Percentiles rank a stretch among this genome's conserved stretches.
Conservation (phyloP, 2,113 vertebrate species). For the Menura novaehollandiae region DNA sequence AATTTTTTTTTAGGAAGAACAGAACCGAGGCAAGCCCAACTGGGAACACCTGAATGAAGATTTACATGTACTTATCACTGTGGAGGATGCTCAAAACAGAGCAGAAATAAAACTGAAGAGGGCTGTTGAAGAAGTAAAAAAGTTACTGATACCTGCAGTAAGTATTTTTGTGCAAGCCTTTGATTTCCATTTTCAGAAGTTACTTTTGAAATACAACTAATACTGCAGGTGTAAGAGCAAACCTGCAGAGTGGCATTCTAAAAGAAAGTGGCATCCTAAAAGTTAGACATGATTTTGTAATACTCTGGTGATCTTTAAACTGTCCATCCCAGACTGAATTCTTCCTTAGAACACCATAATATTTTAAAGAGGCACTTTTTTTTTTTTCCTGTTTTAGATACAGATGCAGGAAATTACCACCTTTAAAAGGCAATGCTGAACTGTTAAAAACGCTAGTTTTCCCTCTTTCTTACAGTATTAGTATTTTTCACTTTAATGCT, state of each 20-base stretch:
- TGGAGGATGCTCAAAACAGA: slow-evolving; percentile 95
- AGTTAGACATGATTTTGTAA: neutral
- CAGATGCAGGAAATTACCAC: neutral
- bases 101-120: slow-evolving; percentile 95
- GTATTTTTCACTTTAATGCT: neutral
- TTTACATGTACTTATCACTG: slow-evolving; percentile 93
- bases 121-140: slow-evolving; percentile 93
- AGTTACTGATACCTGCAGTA: slow-evolving; percentile 92
- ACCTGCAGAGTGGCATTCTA: neutral
- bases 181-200: neutral
- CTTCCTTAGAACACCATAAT: neutral
- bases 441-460: neutral
- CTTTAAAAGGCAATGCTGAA: neutral
- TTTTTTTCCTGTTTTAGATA: neutral
- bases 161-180: slow-evolving; percentile 66
- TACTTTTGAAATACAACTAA: neutral
- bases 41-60: slow-evolving; percentile 98
- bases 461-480: neutral
- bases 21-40: slow-evolving; percentile 96
- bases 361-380: neutral
- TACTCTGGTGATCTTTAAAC: neutral
- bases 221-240: neutral
- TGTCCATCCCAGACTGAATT: fast-evolving
- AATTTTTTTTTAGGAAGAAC: slow-evolving; percentile 82
- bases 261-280: no score